Conservation (phyloP, 2,113 vertebrate species). For the Heteronetta atricapilla region DNA sequence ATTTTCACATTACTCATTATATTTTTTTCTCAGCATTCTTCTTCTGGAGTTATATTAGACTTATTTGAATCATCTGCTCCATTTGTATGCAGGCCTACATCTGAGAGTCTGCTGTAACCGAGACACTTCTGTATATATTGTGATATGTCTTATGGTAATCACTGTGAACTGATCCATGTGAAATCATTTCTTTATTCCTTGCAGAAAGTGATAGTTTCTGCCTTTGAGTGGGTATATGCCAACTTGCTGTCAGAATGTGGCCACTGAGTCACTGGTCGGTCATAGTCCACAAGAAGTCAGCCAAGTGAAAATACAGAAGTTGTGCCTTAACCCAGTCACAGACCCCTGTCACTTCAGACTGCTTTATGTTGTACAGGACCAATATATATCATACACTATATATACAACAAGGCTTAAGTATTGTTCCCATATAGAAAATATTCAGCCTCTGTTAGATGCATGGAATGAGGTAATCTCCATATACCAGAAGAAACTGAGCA, state of each 20-base stretch:
- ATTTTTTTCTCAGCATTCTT: neutral
- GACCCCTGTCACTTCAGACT: neutral
- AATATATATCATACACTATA: neutral
- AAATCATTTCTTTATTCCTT: neutral
- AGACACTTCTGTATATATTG: neutral
- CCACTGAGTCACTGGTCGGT: neutral
- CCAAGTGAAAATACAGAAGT: neutral
- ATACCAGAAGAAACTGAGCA: neutral
- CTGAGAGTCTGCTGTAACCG: neutral
- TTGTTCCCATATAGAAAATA: neutral
- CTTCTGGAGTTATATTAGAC: neutral
- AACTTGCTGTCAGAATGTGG: fast-evolving
- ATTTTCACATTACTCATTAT: neutral
- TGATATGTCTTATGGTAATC: neutral
- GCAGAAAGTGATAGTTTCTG: neutral
- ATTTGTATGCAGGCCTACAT: neutral
- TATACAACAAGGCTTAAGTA: neutral
- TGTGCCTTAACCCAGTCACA: neutral
- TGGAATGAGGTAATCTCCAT: neutral
- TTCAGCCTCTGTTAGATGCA: neutral
- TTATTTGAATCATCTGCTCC: neutral
- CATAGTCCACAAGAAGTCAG: neutral
- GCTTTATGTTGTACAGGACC: neutral
- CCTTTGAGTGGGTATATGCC: neutral
- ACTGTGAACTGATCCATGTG: neutral